phyloP scores from a whole-genome alignment of 1,140 invertebrate species.

The Epicauta chinensis region DNA sequence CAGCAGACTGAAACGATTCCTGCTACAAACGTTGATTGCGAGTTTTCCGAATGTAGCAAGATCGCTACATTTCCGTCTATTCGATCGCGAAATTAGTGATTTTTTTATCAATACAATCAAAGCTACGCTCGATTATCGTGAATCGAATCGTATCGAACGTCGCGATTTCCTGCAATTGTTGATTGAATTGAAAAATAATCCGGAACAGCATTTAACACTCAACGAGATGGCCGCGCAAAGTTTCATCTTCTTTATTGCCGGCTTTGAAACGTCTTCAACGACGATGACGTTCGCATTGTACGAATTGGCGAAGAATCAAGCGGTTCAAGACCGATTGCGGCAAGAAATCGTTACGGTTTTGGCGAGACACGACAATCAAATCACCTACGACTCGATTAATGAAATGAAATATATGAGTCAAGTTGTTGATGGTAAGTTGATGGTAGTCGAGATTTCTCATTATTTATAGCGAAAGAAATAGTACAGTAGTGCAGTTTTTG shows the following conservation, averaged over 20 bases:
- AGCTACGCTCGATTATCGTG: conserved; percentile 41
- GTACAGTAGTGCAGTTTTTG: no score
- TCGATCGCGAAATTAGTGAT: background rate
- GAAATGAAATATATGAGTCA: conserved; percentile 45
- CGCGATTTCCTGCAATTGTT: conserved; percentile 51
- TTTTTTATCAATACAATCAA: conserved; percentile 33
- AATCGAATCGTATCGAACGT: conserved; percentile 41
- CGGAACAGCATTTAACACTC: conserved; percentile 27
- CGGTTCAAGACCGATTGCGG: conserved; percentile 46
- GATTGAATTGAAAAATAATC: conserved; percentile 47
- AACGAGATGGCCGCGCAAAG: conserved; percentile 52
- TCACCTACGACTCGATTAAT: conserved; percentile 50
- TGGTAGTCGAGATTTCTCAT: no score
- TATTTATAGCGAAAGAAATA: no score
- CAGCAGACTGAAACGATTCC: background rate
- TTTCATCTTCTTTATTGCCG: conserved; percentile 53
- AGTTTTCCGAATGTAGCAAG: no score
- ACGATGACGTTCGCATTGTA: conserved; percentile 58
- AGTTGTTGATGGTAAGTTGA: conserved; percentile 43
- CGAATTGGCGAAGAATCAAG: conserved; percentile 50
- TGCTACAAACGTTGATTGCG: background rate
- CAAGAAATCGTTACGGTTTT: conserved; percentile 44
- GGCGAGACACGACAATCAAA: conserved; percentile 41
- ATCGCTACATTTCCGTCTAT: background rate
- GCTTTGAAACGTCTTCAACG: conserved; percentile 56